A percentile compares a stretch with the other conserved stretches of the same genome.
Evolutionary conservation across 2,797 vertebrate genomes (phyloP).

Genomic region (Xiphorhynchus erythropygius): DNA sequence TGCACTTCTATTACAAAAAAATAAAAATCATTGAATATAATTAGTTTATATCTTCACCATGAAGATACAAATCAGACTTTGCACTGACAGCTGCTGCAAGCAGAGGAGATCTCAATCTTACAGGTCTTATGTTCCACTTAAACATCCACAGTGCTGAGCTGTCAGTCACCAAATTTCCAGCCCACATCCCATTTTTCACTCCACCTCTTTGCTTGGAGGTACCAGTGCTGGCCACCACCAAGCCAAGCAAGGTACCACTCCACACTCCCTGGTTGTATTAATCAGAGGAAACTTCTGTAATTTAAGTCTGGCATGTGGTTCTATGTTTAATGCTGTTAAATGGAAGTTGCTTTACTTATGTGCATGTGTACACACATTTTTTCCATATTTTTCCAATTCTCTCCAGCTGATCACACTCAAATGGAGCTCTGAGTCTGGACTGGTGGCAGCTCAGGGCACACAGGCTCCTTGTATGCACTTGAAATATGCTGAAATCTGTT

Average conservation of each 20-base stretch:
- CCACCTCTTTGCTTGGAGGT: neutral
- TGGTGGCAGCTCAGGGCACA: neutral
- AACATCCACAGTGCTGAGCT: neutral
- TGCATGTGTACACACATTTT: neutral
- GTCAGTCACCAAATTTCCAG: neutral
- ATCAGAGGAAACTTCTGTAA: neutral
- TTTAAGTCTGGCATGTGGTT: neutral
- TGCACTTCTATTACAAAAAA: neutral
- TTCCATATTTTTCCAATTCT: slow-evolving; percentile 22
- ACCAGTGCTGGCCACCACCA: fast-evolving
- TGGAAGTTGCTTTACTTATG: neutral
- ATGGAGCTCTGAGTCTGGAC: neutral
- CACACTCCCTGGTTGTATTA: neutral
- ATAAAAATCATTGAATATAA: neutral
- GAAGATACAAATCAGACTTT: neutral
- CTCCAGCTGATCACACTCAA: neutral
- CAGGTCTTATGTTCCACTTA: neutral
- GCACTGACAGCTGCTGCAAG: neutral
- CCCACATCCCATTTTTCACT: neutral
- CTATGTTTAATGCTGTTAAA: neutral
- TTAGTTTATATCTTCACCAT: neutral
- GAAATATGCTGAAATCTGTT: neutral
- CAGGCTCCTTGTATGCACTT: neutral
- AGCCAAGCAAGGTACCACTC: neutral
- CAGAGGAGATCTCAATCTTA: neutral